These are phyloP conservation scores for Linepithema humile DNA, from an alignment of 1,140 invertebrate genomes.

Conservation along the genomic window DNA sequence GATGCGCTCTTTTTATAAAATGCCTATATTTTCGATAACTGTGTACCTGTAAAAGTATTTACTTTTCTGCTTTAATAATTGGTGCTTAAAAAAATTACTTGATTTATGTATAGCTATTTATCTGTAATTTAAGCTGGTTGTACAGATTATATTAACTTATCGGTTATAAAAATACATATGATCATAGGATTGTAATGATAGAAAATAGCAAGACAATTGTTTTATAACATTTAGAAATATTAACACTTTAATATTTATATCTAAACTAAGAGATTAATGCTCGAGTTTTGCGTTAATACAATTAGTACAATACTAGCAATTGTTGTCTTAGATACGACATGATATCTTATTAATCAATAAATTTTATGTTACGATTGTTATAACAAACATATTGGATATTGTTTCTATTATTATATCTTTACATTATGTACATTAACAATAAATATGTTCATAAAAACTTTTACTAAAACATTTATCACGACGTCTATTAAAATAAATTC, in stretches of 20 bases:
- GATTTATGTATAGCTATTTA: conserved; percentile 14
- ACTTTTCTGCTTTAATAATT: neutral
- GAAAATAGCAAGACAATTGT: neutral
- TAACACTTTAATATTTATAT: conserved; percentile 28
- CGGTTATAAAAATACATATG: conserved; percentile 2
- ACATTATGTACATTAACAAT: conserved; percentile 34
- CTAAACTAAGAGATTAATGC: conserved; percentile 1
- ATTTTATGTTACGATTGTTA: neutral
- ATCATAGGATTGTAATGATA: neutral
- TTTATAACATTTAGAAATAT: conserved; percentile 2
- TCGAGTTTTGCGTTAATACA: conserved; percentile 22
- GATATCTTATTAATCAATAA: neutral
- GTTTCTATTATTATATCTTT: neutral
- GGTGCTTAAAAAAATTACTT: neutral
- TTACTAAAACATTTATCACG: neutral
- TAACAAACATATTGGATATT: neutral
- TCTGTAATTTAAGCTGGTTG: neutral
- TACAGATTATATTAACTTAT: neutral
- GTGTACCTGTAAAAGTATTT: conserved; percentile 6
- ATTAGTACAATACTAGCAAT: conserved; percentile 7
- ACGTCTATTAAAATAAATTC: neutral
- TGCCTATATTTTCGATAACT: neutral
- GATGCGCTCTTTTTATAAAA: neutral
- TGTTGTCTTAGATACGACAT: neutral
- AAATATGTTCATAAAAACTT: conserved; percentile 36